Evolutionary conservation across 2,797 vertebrate genomes (phyloP), one percentile per base, ranked within the genome.

Genomic region (Enteromius thamalakanensis): DNA sequence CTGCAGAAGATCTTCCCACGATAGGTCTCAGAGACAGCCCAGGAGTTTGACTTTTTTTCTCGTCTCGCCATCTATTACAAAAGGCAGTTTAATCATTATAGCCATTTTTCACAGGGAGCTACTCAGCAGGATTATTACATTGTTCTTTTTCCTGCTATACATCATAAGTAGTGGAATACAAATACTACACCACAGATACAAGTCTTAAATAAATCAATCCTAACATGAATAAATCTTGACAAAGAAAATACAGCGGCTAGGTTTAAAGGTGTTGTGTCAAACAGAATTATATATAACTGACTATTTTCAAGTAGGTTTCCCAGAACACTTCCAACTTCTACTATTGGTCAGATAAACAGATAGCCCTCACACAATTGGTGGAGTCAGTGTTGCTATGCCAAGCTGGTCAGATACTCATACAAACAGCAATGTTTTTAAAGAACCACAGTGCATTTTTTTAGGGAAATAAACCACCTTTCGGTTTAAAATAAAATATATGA

Each of bases 1-100:
- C 51, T 34, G 79, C 26, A 29, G 23, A 80, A 82, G 84, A 71
- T 81, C 69, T 87, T 88, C 86, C 80, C 84, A 87, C 58, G 60
- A 84, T 76, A 53, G 26, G n/a, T 69, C 49, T 84, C 49, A 21
- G 12, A 62, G 45, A 84, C 47, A 15, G 62, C 83, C 76, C 26
- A 72, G 14, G 65, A 71, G 79, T 40, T 37, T 49, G 29, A 81
- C 21, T 70, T 71, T 71, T 62, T 65, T 53, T 70, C 49, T 69
- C 34, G 51, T 49, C 67, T 79, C 67, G 53, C 82, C 75, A 83
- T 70, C n/a, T 64, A 51, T 78, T 51, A 49, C 29, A 71, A 40
- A 21, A 74, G 21, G 29, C 62, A 82, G 32, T 45, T 58, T 49
- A 49, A 47, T 76, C 51, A 19, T 60, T 77, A 45, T 7, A 34